phyloP scores from a whole-genome alignment of 2,113 vertebrate genomes.

The Lasiurus borealis region DNA sequence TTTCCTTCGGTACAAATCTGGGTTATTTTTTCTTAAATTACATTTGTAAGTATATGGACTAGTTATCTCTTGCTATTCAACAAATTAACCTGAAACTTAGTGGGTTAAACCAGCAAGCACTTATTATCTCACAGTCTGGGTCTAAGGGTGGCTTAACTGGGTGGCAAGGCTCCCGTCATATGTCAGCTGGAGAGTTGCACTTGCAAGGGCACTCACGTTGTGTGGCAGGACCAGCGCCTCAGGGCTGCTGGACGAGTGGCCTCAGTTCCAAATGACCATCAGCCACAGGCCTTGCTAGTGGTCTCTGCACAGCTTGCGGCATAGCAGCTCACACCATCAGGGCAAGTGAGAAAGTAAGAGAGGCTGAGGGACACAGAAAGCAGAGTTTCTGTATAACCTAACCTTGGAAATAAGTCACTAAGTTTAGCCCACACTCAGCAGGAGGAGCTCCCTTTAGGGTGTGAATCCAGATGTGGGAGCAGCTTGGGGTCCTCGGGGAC shows the following conservation, averaged over 20 bases:
- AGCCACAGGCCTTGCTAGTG: not conserved
- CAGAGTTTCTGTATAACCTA: not conserved
- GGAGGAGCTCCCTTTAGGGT: not conserved
- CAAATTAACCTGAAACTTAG: not conserved
- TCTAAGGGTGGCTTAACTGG: not conserved
- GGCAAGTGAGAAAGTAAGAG: not conserved
- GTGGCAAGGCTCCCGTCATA: not conserved
- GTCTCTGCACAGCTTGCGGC: not conserved
- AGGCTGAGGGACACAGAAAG: not conserved
- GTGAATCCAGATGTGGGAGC: not conserved
- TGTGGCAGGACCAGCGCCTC: not conserved
- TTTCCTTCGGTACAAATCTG: not conserved
- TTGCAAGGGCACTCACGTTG: not conserved
- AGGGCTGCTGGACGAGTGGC: not conserved
- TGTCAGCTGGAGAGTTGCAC: not conserved
- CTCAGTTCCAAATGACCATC: not conserved
- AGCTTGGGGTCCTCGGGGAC: not conserved
- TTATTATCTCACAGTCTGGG: not conserved
- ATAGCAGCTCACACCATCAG: not conserved
- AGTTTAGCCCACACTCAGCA: not conserved
- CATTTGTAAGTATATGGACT: not conserved
- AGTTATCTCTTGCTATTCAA: not conserved
- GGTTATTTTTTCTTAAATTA: not conserved
- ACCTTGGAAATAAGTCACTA: not conserved
- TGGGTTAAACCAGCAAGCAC: not conserved